A percentile compares a stretch with the other conserved stretches of the same genome.
phyloP scores from a whole-genome alignment of 1,140 invertebrate species.

The Berghia stephanieae region DNA sequence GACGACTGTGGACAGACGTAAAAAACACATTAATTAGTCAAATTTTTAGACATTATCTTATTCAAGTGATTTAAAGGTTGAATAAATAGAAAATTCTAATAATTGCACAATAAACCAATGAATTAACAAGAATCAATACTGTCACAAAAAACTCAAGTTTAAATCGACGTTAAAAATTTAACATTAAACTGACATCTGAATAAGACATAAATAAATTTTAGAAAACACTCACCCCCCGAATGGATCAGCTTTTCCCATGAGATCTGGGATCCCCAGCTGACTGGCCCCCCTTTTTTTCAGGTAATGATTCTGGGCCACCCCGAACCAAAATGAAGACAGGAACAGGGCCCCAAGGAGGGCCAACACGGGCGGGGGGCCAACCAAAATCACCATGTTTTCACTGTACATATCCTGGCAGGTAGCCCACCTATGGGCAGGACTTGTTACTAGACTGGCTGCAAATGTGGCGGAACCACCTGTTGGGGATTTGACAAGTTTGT shows the following conservation, averaged over 20 bases:
- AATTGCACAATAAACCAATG: too few relatives aligned
- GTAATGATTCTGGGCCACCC: constrained; percentile 96
- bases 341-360: constrained; percentile 96
- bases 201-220: too few relatives aligned
- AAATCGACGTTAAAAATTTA: background rate
- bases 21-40: too few relatives aligned
- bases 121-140: too few relatives aligned
- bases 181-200: too few relatives aligned
- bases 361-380: constrained; percentile 89
- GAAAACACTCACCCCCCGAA: constrained; percentile 90
- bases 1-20: too few relatives aligned
- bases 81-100: background rate
- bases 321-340: constrained; percentile 98
- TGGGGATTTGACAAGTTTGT: too few relatives aligned
- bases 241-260: constrained; percentile 94
- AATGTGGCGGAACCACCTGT: constrained; percentile 95
- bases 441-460: constrained; percentile 96
- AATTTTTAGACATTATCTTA: too few relatives aligned
- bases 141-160: too few relatives aligned
- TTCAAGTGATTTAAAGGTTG: too few relatives aligned
- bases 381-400: constrained; percentile 93
- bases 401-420: constrained; percentile 90
- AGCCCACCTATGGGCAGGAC: constrained; percentile 94
- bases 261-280: constrained; percentile 65
- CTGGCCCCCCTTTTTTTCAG: constrained; percentile 74